Evolutionary conservation across 1,140 invertebrate species (phyloP).

Genomic region (Telenomus remus): DNA sequence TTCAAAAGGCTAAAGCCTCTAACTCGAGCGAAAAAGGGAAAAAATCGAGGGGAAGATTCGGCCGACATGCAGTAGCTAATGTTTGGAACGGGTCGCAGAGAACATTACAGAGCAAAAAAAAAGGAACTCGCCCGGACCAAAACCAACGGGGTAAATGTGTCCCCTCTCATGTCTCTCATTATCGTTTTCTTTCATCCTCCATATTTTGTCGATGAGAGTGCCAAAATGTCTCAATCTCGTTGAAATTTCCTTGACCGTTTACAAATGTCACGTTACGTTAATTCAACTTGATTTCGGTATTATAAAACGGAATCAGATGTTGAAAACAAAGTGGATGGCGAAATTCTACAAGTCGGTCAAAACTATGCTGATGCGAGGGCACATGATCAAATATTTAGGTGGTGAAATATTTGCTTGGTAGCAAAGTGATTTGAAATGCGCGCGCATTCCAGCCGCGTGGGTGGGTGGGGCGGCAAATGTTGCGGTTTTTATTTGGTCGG

Average conservation of each 20-base stretch:
- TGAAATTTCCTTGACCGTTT: neutral
- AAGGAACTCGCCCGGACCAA: constrained; percentile 23
- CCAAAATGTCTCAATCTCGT: constrained; percentile 55
- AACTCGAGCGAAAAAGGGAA: constrained; percentile 32
- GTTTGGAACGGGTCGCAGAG: constrained; percentile 71
- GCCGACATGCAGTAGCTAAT: constrained; percentile 72
- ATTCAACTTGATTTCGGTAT: too few relatives aligned
- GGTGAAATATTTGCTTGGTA: constrained; percentile 13
- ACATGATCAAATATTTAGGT: constrained; percentile 5
- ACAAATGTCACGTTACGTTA: too few relatives aligned
- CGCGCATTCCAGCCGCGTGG: constrained; percentile 51
- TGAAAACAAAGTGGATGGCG: too few relatives aligned
- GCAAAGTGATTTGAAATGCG: constrained; percentile 42
- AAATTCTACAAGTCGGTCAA: constrained; percentile 3
- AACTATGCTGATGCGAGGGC: constrained; percentile 33
- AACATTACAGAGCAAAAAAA: constrained; percentile 65
- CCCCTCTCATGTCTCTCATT: constrained; percentile 31
- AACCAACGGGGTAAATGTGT: constrained; percentile 36
- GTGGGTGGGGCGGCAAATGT: constrained; percentile 59
- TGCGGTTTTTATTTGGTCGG: constrained; percentile 68
- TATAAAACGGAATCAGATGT: too few relatives aligned
- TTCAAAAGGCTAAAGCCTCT: constrained; percentile 61
- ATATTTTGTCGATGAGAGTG: constrained; percentile 20
- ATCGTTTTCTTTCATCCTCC: constrained; percentile 12
- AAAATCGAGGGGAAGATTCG: constrained; percentile 58